Evolutionary conservation across 2,113 vertebrate genomes (phyloP).

Genomic region (Tympanuchus pallidicinctus): DNA sequence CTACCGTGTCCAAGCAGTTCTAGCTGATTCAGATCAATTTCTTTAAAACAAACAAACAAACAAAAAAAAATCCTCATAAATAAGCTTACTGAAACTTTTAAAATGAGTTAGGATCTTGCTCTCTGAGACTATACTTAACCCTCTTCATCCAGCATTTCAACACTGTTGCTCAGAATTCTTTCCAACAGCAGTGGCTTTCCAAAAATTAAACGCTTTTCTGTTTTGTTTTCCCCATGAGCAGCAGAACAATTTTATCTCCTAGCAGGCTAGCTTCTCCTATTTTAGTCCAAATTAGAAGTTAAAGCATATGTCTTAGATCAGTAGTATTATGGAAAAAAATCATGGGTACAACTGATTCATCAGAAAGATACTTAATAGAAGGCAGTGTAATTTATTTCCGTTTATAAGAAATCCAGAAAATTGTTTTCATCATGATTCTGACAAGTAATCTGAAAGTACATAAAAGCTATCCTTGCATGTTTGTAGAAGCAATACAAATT

Average conservation of each 20-base stretch:
- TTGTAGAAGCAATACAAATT: not conserved
- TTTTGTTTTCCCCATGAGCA: not conserved
- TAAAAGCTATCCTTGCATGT: not conserved
- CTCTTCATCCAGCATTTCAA: not conserved
- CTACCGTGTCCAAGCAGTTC: not conserved
- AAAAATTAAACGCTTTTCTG: not conserved
- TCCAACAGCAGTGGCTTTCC: not conserved
- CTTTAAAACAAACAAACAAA: not conserved
- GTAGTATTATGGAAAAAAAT: not conserved
- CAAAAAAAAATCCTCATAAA: not conserved
- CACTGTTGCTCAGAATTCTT: not conserved
- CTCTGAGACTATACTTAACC: not conserved
- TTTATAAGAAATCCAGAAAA: not conserved
- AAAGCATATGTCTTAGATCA: not conserved
- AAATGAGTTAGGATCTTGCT: not conserved
- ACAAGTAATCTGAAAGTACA: not conserved
- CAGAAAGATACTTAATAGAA: not conserved
- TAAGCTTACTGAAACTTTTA: not conserved
- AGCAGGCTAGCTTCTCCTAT: not conserved
- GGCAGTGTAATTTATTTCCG: not conserved
- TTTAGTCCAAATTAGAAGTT: not conserved
- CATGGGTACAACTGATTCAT: not conserved
- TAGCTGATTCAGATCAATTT: not conserved
- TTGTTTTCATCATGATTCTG: not conserved
- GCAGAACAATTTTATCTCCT: not conserved